Conservation (phyloP, 1,140 invertebrate species). For the Ceratina calcarata region DNA sequence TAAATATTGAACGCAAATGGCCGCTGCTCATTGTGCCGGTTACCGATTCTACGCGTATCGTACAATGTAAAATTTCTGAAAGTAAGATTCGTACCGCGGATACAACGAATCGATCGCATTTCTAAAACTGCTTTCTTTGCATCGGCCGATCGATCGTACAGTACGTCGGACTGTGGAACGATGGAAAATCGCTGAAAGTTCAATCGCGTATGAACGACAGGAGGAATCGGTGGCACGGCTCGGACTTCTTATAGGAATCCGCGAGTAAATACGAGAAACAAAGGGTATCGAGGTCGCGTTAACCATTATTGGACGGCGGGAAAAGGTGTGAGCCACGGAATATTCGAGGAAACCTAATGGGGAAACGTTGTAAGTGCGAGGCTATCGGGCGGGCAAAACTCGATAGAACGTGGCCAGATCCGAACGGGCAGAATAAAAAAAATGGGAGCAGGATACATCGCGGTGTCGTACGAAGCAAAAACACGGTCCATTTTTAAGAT, state of each 20-base stretch:
- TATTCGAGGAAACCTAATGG: conserved; percentile 23
- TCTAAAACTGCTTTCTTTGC: conserved; percentile 48
- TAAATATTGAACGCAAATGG: conserved; percentile 71
- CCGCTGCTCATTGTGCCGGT: conserved; percentile 58
- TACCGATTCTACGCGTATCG: conserved; percentile 37
- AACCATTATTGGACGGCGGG: conserved; percentile 8
- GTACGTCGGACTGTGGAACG: conserved; percentile 40
- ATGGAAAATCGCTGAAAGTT: conserved; percentile 52
- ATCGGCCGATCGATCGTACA: conserved; percentile 41
- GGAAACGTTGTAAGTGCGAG: neutral
- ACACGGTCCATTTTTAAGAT: conserved; percentile 33
- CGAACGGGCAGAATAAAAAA: neutral
- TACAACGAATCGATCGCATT: conserved; percentile 14
- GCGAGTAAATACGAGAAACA: neutral
- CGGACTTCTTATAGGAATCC: neutral
- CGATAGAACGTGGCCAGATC: conserved; percentile 9
- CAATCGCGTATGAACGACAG: neutral
- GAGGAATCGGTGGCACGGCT: neutral
- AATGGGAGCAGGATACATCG: neutral
- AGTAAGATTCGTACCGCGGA: conserved; percentile 43
- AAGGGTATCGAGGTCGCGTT: neutral
- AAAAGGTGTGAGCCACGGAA: conserved; percentile 33
- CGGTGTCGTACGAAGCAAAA: conserved; percentile 24
- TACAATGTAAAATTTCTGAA: conserved; percentile 63
- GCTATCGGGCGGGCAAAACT: conserved; percentile 39